These are phyloP conservation scores for Cantharis rustica DNA, from an alignment of 2,888 invertebrate species.

Conservation along the genomic window DNA sequence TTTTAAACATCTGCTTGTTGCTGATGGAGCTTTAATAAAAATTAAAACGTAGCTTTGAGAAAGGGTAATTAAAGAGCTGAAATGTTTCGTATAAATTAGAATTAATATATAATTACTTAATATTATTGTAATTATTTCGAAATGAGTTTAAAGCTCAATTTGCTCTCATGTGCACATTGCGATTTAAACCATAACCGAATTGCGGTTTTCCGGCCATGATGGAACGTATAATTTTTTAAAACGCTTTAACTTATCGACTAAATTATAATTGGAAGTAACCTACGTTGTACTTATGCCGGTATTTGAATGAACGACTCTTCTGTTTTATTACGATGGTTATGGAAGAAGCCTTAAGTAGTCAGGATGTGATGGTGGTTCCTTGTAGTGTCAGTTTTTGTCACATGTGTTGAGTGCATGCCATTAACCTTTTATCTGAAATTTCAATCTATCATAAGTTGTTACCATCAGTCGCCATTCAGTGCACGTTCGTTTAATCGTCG, in stretches of 20 bases:
- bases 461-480: slow-evolving; percentile 45
- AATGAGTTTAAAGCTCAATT: background rate
- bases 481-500: slow-evolving; percentile 43
- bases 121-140: background rate
- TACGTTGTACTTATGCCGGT: background rate
- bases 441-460: slow-evolving; percentile 44
- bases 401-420: slow-evolving; percentile 43
- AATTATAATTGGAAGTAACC: background rate
- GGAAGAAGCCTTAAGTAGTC: background rate
- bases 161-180: background rate
- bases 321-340: background rate
- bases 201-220: background rate
- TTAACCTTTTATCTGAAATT: slow-evolving; percentile 46
- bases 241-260: background rate
- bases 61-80: background rate
- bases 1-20: background rate
- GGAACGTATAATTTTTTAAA: background rate
- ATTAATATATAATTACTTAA: background rate
- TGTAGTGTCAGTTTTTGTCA: slow-evolving; percentile 37
- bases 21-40: background rate
- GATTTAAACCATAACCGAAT: background rate
- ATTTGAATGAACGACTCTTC: background rate
- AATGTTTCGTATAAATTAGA: background rate
- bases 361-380: background rate
- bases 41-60: background rate